Evolutionary conservation across 2,113 vertebrate species (phyloP), one percentile per base, ranked within the genome.

Genomic region (Oxygymnocypris stewartii): DNA sequence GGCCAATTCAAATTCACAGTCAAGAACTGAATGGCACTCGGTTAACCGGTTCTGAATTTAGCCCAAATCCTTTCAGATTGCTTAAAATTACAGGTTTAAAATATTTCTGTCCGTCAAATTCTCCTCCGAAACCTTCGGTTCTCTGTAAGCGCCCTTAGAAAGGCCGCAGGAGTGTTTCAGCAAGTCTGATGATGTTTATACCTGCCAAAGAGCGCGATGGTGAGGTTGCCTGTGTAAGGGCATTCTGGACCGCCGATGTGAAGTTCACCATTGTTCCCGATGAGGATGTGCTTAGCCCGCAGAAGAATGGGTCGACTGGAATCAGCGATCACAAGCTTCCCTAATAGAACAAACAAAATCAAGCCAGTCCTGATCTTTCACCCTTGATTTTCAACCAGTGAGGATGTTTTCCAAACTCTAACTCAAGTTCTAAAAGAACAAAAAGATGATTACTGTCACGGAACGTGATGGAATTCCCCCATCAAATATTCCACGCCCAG

Each of bases 291-390:
- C 88, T 96, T 96, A 4, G 96, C 92, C 0, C 96, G 96, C 37
- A 99, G 91, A 28, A 95, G 71, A 40, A 99, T 96, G n/a, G 96
- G 94, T 77, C 92, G 90, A 1, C 73, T 89, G 0, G 93, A 92
- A 10, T 99, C 97, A 74, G 96, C 97, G 86, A 99, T 95, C 87
- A 99, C 96, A 84, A 99, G 93, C 89, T 96, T 98, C 84, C 98
- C 97, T 99, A 88, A n/a, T 18, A 84, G 65, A 63, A 61, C 35
- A 74, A 35, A 49, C 75, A 1, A 28, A 40, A 42, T 51, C 31
- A 28, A 57, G 23, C 3, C 74, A 77, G 42, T 20, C 49, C 65
- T 20, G 67, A 61, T 18, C 47, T 76, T 28, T 63, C 44, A 40
- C 54, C 83, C 59, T 40, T 84, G 4, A 84, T 81, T 76, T 67